Conservation (phyloP, 53 echinoderm and acorn worm species). For the Pentamera pediparva region DNA sequence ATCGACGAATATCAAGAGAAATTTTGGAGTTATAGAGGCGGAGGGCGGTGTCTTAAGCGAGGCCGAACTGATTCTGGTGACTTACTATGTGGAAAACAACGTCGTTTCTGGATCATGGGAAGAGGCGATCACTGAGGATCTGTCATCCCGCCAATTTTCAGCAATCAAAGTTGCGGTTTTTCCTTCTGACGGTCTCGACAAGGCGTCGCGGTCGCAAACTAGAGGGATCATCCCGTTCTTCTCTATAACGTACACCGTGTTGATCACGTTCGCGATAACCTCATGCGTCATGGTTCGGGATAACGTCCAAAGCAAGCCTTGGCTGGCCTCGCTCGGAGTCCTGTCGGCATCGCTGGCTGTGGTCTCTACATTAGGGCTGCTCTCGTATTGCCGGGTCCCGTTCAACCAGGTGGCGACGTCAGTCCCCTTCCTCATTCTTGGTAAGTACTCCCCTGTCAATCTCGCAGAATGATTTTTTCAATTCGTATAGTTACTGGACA, state of each 20-base stretch:
- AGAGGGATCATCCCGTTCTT: slow-evolving; percentile 49
- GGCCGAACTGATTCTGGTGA: slow-evolving; percentile 23
- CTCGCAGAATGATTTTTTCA: slow-evolving; percentile 37
- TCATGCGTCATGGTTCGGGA: slow-evolving; percentile 66
- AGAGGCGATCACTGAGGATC: slow-evolving; percentile 10
- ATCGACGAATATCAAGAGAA: neutral
- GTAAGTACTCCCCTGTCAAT: slow-evolving; percentile 63
- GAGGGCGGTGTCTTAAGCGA: slow-evolving; percentile 17
- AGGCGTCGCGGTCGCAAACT: slow-evolving; percentile 36
- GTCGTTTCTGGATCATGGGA: slow-evolving; percentile 49
- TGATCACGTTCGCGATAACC: slow-evolving; percentile 46
- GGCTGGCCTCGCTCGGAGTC: slow-evolving; percentile 54
- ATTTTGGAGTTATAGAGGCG: slow-evolving; percentile 18
- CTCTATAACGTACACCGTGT: slow-evolving; percentile 43
- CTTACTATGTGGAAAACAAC: slow-evolving; percentile 11
- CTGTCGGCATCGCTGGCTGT: slow-evolving; percentile 55
- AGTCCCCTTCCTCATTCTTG: slow-evolving; percentile 62
- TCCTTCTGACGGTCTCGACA: slow-evolving; percentile 44
- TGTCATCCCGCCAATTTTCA: neutral
- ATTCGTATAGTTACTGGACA: too few relatives aligned
- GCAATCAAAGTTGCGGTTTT: slow-evolving; percentile 25
- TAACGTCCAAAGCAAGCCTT: slow-evolving; percentile 64
- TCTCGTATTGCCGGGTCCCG: slow-evolving; percentile 38
- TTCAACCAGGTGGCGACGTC: slow-evolving; percentile 59
- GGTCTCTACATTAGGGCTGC: slow-evolving; percentile 54